These are phyloP conservation scores for Urophycis tenuis DNA, from an alignment of 2,797 vertebrate genomes.

Conservation along the genomic window DNA sequence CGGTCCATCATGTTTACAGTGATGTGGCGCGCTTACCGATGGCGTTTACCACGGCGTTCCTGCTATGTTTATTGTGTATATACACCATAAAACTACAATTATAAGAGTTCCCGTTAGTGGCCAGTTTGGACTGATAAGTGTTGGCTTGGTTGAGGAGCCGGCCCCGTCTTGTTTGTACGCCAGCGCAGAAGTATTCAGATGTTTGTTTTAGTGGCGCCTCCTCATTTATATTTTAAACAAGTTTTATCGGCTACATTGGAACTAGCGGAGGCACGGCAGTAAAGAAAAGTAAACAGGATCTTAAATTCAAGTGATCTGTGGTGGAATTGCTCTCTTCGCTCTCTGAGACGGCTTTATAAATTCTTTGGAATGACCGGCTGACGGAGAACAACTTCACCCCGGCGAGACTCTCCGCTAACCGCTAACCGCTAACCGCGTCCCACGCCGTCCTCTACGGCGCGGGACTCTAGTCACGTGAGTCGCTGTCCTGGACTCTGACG, in stretches of 20 bases:
- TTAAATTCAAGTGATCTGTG: not conserved
- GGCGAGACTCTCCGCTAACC: no score
- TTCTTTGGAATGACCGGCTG: no score
- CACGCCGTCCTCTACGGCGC: not conserved
- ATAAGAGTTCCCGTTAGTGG: not conserved
- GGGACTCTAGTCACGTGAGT: not conserved
- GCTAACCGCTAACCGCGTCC: no score
- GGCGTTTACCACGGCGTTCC: not conserved
- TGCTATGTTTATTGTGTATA: not conserved
- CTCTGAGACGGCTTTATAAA: no score
- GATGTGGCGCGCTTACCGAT: not conserved
- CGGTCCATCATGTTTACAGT: not conserved
- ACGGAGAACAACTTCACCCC: no score
- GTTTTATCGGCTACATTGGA: not conserved
- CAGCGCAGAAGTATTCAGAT: not conserved
- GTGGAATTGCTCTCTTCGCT: not conserved
- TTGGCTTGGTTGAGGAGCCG: not conserved
- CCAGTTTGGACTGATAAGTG: not conserved
- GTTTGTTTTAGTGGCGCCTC: not conserved
- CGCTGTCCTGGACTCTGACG: not conserved
- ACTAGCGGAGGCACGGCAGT: no score
- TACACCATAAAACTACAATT: not conserved
- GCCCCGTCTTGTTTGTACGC: not conserved
- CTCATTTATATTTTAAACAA: not conserved
- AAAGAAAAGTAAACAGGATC: not conserved